Percentiles rank a stretch among this genome's conserved stretches.
These are phyloP conservation scores for Drosophila mojavensis DNA, from an alignment of 1,140 invertebrate genomes.

Conservation along the genomic window DNA sequence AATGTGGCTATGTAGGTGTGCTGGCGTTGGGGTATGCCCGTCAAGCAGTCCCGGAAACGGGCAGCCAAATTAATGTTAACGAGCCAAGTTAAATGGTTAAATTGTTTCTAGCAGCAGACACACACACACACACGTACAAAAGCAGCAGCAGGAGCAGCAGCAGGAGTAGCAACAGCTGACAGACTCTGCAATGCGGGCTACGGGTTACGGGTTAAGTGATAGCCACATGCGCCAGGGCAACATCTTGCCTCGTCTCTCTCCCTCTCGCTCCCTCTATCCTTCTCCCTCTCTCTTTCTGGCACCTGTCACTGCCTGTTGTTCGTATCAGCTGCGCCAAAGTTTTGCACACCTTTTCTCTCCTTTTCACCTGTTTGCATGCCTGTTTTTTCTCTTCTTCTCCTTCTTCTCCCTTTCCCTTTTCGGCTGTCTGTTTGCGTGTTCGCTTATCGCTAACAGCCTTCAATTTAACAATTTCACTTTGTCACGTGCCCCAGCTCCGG, in stretches of 20 bases:
- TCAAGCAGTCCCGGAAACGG: slow-evolving; percentile 53
- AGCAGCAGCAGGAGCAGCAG: slow-evolving; percentile 14
- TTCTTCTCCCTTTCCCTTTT: background rate
- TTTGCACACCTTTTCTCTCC: slow-evolving; percentile 36
- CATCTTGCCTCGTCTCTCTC: background rate
- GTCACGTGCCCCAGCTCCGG: slow-evolving; percentile 42
- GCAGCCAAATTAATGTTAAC: slow-evolving; percentile 62
- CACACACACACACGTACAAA: slow-evolving; percentile 16
- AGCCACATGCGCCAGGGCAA: background rate
- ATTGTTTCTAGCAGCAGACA: slow-evolving; percentile 50
- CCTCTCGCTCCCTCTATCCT: too few species aligned
- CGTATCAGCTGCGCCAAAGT: slow-evolving; percentile 44
- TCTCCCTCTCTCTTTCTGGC: too few species aligned
- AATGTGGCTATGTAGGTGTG: background rate
- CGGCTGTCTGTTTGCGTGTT: slow-evolving; percentile 41
- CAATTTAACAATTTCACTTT: slow-evolving; percentile 55
- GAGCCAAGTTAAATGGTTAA: slow-evolving; percentile 63
- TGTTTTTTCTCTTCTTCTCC: too few species aligned
- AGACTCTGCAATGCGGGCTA: slow-evolving; percentile 11
- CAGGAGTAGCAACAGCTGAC: slow-evolving; percentile 24
- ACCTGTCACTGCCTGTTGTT: slow-evolving; percentile 27
- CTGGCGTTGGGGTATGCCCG: slow-evolving; percentile 27
- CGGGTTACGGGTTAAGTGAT: slow-evolving; percentile 38
- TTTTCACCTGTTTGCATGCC: slow-evolving; percentile 41
- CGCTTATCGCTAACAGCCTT: slow-evolving; percentile 55